phyloP scores from a whole-genome alignment of 2,797 vertebrate genomes.

The Anas georgica region DNA sequence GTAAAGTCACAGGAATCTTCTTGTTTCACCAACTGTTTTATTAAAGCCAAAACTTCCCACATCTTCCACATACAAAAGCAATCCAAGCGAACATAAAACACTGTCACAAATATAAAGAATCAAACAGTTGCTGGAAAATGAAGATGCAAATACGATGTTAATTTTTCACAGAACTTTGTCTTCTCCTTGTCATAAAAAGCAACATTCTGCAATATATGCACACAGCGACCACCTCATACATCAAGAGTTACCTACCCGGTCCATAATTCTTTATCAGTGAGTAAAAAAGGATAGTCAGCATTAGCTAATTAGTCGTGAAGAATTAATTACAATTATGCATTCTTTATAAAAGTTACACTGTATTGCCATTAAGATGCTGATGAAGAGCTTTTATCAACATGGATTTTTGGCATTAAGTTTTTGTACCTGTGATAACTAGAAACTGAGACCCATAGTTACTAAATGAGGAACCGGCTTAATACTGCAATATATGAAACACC shows the following conservation, averaged over 20 bases:
- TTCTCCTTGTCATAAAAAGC: not conserved
- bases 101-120: not conserved
- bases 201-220: not conserved
- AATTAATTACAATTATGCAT: not conserved
- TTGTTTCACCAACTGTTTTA: not conserved
- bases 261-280: not conserved
- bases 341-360: not conserved
- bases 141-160: not conserved
- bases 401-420: constrained; percentile 21
- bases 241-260: not conserved
- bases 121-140: not conserved
- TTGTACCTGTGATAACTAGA: not conserved
- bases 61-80: not conserved
- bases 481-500: not conserved
- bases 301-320: not conserved
- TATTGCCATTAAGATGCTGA: not conserved
- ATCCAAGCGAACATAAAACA: not conserved
- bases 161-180: not conserved
- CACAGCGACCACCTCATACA: not conserved
- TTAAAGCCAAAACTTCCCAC: not conserved
- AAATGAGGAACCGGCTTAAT: not conserved
- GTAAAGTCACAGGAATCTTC: not conserved
- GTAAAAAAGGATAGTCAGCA: not conserved
- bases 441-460: not conserved
- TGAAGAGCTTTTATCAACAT: not conserved